Evolutionary conservation across 2,113 vertebrate species (phyloP), one percentile per base, ranked within the genome.

Genomic region (Seriola aureovittata): DNA sequence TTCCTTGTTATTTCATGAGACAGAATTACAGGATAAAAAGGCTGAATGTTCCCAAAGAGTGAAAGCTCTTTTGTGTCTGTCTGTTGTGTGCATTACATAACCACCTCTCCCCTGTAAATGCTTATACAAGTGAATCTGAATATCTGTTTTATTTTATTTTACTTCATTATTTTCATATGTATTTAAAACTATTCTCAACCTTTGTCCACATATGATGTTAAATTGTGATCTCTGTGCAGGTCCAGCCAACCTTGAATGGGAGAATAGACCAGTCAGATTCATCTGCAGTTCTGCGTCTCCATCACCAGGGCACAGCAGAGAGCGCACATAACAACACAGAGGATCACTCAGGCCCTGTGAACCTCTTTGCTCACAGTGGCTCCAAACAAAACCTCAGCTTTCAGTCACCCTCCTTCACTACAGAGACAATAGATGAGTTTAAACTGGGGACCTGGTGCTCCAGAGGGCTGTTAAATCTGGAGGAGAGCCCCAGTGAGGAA

Each of bases 231-330:
- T 79, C 64, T 71, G 1, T 73, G 65, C 58, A 60, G 76, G 66
- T 82, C 72, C 86, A 74, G n/a, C n/a, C 36, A 74, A 48, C n/a
- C 46, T 19, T 23, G 36, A 81, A 85, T 5, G 68, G 89, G 25
- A 77, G 21, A 64, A 63, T n/a, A 46, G 55, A 29, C 2, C 40
- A 32, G 0, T 62, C 46, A 44, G 46, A 38, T 17, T 46, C 11
- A 42, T 13, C 73, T 52, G 72, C 79, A 83, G 46, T 80, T 84
- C 19, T 42, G 36, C 32, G 19, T 70, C 29, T 34, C 88, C 59
- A 46, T 11, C 52, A 78, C 83, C 84, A 86, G 80, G 85, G 2
- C 4, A 25, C 60, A 82, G 85, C 82, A 87, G 78, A 92, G 89
- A 85, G 2, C 19, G 3, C 60, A 40, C 76, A 71, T 38, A 90